A percentile compares a stretch with the other conserved stretches of the same genome.
phyloP scores from a whole-genome alignment of 2,888 invertebrate genomes.

The Xanthorhoe designata region DNA sequence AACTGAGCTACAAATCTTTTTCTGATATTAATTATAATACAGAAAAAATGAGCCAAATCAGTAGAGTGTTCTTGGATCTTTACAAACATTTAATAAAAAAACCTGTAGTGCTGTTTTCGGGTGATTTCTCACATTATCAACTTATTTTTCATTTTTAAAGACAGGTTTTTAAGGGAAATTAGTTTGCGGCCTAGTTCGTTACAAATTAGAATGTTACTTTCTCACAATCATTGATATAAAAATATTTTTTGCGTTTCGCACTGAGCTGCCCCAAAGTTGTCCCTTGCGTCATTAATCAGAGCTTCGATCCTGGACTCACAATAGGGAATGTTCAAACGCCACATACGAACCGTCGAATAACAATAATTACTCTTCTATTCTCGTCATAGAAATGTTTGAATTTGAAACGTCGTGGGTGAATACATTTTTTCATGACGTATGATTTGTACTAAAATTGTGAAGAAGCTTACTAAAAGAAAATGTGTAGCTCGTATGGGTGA shows the following conservation, averaged over 20 bases:
- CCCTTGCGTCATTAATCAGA: slow-evolving; percentile 83
- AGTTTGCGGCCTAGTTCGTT: neutral
- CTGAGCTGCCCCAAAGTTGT: slow-evolving; percentile 58
- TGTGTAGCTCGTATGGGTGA: too few relatives aligned
- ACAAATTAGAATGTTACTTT: neutral
- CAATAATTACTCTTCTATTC: slow-evolving; percentile 80
- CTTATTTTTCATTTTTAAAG: neutral
- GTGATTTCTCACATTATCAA: neutral
- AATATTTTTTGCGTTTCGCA: slow-evolving; percentile 45
- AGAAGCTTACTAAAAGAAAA: too few relatives aligned
- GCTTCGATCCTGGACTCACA: slow-evolving; percentile 83
- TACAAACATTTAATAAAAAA: too few relatives aligned
- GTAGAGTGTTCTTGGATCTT: too few relatives aligned
- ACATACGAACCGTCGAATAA: slow-evolving; percentile 82
- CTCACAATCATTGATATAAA: slow-evolving; percentile 30
- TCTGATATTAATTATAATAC: too few relatives aligned
- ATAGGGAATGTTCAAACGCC: slow-evolving; percentile 78
- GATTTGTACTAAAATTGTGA: too few relatives aligned
- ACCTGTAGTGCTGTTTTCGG: too few relatives aligned
- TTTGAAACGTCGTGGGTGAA: slow-evolving; percentile 6
- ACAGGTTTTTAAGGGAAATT: neutral
- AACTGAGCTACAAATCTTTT: too few relatives aligned
- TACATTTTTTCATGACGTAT: too few relatives aligned
- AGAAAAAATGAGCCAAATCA: too few relatives aligned
- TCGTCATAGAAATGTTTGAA: slow-evolving; percentile 50